These are phyloP conservation scores for Apodemus speciosus DNA, from an alignment of 2,113 vertebrate species.

Conservation along the genomic window DNA sequence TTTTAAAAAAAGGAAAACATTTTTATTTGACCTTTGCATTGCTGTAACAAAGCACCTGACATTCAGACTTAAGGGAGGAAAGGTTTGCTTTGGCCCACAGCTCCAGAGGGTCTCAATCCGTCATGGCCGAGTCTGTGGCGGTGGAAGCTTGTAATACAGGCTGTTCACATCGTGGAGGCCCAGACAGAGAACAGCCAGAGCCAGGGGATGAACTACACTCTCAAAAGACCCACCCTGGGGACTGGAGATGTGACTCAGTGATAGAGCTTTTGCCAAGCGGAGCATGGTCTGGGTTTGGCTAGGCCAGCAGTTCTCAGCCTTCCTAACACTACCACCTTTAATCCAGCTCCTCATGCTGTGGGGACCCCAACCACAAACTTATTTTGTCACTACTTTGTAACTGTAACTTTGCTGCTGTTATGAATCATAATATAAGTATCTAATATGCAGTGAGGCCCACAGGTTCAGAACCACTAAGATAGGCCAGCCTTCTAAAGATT, in stretches of 20 bases:
- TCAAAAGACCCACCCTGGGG: neutral
- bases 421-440: no score
- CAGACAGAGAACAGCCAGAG: neutral
- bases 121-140: no score
- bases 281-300: no score
- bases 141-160: no score
- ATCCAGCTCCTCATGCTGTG: no score
- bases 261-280: neutral
- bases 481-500: neutral
- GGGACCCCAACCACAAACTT: no score
- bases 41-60: neutral
- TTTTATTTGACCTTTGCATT: neutral
- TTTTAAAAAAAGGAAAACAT: neutral
- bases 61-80: neutral
- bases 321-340: no score
- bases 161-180: neutral
- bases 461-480: neutral
- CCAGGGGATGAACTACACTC: neutral
- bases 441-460: neutral
- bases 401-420: no score
- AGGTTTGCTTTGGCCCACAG: neutral
- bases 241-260: neutral
- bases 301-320: no score
- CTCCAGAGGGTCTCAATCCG: no score
- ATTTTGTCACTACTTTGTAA: no score